Percentiles rank a stretch among this genome's conserved stretches.
Conservation (phyloP, 2,113 vertebrate species). For the Anoura caudifer region DNA sequence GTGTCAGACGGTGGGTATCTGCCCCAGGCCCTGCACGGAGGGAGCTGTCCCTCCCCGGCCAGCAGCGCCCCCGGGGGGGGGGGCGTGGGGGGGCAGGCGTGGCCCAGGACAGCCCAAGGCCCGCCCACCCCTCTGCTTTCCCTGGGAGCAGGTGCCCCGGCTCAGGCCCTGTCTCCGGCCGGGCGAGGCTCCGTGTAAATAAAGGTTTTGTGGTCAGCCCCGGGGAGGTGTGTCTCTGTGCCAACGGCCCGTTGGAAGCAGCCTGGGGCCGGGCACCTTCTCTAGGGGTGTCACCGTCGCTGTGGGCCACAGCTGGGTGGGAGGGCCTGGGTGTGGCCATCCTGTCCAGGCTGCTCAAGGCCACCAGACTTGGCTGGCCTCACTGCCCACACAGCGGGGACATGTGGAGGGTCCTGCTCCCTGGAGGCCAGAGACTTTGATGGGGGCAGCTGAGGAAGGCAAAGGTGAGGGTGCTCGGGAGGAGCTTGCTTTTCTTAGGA, state of each 20-base stretch:
- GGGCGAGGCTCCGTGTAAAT: not conserved
- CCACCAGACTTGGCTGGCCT: not conserved
- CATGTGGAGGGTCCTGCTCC: not conserved
- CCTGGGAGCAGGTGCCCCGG: not conserved
- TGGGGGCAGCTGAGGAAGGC: not conserved
- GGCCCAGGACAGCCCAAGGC: not conserved
- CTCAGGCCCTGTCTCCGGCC: not conserved
- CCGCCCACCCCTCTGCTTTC: not conserved
- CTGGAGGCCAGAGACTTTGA: not conserved
- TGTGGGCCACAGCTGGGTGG: rapidly evolving
- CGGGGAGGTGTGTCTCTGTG: rapidly evolving
- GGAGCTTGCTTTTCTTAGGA: not conserved
- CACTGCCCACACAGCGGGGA: not conserved
- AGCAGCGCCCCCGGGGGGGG: rapidly evolving
- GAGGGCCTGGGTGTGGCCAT: not conserved
- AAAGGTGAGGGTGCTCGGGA: rapidly evolving
- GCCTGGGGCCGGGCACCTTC: rapidly evolving
- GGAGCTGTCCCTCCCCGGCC: too few species aligned
- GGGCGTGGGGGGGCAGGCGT: not conserved
- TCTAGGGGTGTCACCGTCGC: rapidly evolving
- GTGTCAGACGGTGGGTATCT: not conserved
- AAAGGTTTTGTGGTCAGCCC: slow-evolving; percentile 16
- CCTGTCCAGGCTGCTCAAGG: not conserved
- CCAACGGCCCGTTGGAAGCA: rapidly evolving
- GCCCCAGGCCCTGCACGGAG: not conserved